Evolutionary conservation across 2,888 invertebrate species (phyloP), one percentile per base, ranked within the genome.

Genomic region (Anodontia alba): DNA sequence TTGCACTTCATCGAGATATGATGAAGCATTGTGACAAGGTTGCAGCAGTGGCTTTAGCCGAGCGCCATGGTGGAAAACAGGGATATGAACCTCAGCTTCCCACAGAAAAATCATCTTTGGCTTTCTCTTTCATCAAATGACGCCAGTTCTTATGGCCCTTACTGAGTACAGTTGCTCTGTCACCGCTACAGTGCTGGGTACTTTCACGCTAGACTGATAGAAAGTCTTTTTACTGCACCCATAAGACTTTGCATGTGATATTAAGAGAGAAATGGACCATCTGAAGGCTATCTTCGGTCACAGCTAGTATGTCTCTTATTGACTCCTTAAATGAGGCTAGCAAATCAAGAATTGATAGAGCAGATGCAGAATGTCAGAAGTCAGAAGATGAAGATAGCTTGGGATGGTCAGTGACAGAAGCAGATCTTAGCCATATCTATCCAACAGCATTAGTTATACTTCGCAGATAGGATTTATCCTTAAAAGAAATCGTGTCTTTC

Each of bases 221-320:
- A 73, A 20, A 2, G 7, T 20, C 43, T 73, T 31, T 73, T 43
- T 23, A 66, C 62, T 20, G 66, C 73, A 26, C 73, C 62, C 0
- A 62, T 73, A 31, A 38, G 54, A 73, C 17, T 73, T 73, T 66
- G 73, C 62, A 1, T 42, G 42, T 51, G 77, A 77, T 36, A 69
- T 73, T n/a, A 73, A 77, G 36, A 72, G 73, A 26, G 73, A 77
- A 42, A 72, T 77, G 67, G 77, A 77, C 51, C 77, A 77, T 31
- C 36, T 72, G 36, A 73, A 72, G 49, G 77, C 54, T 23, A 12
- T 23, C 46, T 17, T 66, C 74, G n/a, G 76, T 83, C 0, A 80
- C 77, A 42, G 67, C 76, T 38, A 36, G 77, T 46, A 78, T 84
- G 84, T 77, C 80, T 23, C 46, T 81, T 20, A 73, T 85, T 46